These are phyloP conservation scores for Conus ventricosus DNA, from an alignment of 1,140 invertebrate species.

Conservation along the genomic window DNA sequence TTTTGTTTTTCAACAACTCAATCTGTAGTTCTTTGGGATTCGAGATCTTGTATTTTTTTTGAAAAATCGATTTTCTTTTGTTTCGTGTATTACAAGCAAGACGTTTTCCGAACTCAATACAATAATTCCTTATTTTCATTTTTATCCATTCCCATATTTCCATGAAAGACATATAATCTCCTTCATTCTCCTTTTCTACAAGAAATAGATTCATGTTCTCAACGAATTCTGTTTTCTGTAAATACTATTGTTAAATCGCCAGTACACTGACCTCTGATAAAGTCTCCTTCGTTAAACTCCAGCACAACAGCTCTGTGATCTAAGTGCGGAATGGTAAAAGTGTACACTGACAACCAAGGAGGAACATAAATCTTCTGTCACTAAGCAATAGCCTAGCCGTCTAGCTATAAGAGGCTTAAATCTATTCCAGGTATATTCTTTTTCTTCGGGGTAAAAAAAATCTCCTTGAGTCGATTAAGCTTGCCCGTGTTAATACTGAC, in stretches of 20 bases:
- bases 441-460: too few relatives aligned
- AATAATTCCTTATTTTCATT: background rate
- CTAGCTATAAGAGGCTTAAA: background rate
- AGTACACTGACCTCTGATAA: background rate
- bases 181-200: background rate
- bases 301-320: background rate
- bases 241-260: background rate
- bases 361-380: background rate
- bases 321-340: background rate
- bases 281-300: background rate
- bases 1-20: too few relatives aligned
- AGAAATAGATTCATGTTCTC: background rate
- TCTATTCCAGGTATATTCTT: background rate
- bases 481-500: too few relatives aligned
- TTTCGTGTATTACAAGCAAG: background rate
- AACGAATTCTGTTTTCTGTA: background rate
- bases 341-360: background rate
- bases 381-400: conserved; percentile 4
- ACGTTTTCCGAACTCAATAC: background rate
- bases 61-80: too few relatives aligned
- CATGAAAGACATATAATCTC: background rate
- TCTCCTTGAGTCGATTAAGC: too few relatives aligned
- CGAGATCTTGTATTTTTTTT: too few relatives aligned
- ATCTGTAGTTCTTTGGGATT: too few relatives aligned
- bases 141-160: background rate